Percentiles rank a stretch among this genome's conserved stretches.
Conservation (phyloP, 2,113 vertebrate genomes). For the Esox niger region DNA sequence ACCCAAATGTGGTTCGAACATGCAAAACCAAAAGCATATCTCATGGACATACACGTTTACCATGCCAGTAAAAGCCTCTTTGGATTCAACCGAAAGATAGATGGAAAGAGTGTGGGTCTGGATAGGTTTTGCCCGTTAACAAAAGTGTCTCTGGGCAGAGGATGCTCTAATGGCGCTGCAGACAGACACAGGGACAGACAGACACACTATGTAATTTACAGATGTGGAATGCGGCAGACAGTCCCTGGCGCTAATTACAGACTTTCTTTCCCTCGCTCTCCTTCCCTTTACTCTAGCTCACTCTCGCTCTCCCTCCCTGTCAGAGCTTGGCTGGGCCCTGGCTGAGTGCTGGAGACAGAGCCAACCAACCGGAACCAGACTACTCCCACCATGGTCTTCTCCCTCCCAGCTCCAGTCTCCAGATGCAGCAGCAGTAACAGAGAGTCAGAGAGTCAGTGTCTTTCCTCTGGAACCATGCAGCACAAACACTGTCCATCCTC, state of each 20-base stretch:
- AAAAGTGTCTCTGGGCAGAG: not conserved
- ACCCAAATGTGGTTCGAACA: too few species aligned
- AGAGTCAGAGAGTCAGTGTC: constrained; percentile 19
- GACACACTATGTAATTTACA: constrained; percentile 56
- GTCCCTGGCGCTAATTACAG: constrained; percentile 61
- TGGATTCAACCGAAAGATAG: too few species aligned
- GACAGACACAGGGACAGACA: constrained; percentile 3
- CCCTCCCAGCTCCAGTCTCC: constrained; percentile 32
- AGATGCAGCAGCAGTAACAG: constrained; percentile 15
- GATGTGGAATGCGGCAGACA: constrained; percentile 63
- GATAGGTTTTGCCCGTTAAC: not conserved
- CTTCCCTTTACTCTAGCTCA: not conserved
- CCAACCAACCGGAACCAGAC: constrained; percentile 53
- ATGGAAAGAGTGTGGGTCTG: not conserved
- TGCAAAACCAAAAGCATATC: too few species aligned
- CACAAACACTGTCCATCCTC: too few species aligned
- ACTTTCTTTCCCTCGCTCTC: constrained; percentile 10
- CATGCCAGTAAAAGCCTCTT: too few species aligned
- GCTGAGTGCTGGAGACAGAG: not conserved
- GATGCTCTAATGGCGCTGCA: not conserved
- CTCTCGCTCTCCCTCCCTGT: not conserved
- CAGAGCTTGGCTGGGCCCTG: not conserved
- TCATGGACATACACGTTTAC: too few species aligned
- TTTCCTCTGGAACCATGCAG: too few species aligned
- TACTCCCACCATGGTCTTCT: constrained; percentile 52